A percentile compares a stretch with the other conserved stretches of the same genome.
These are phyloP conservation scores for Blomia tropicalis DNA, from an alignment of 2,888 invertebrate species.

Conservation along the genomic window DNA sequence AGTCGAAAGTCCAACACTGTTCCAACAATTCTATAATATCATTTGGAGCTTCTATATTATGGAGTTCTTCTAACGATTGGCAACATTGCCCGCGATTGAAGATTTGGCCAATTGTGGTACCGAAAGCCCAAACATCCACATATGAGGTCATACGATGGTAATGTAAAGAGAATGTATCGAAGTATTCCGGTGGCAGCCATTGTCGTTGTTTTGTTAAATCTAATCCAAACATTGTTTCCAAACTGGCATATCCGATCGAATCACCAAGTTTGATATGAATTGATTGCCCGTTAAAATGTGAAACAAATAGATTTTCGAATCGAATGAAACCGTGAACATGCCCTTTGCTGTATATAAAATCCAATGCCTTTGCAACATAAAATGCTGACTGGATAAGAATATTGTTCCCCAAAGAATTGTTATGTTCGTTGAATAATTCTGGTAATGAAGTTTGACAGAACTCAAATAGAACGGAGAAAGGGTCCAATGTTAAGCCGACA, in stretches of 20 bases:
- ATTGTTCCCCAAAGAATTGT: constrained; percentile 48
- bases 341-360: constrained; percentile 46
- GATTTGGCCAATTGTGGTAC: constrained; percentile 80
- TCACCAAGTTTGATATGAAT: constrained; percentile 66
- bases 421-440: background rate
- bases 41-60: constrained; percentile 47
- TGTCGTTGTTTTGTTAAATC: constrained; percentile 34
- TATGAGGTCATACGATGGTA: constrained; percentile 34
- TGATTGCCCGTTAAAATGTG: constrained; percentile 49
- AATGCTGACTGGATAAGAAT: constrained; percentile 61
- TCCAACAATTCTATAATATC: constrained; percentile 51
- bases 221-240: constrained; percentile 45
- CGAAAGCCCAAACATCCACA: constrained; percentile 79
- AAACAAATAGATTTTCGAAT: constrained; percentile 63
- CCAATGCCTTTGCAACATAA: constrained; percentile 63
- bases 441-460: background rate
- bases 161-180: constrained; percentile 39
- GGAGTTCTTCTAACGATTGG: constrained; percentile 18
- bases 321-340: constrained; percentile 54
- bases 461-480: constrained; percentile 33
- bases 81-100: constrained; percentile 55
- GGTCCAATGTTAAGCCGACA: constrained; percentile 54
- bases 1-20: constrained; percentile 32
- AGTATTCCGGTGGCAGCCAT: constrained; percentile 69
- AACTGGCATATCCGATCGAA: constrained; percentile 54